Conservation (phyloP, 2,888 invertebrate genomes). For the Gortyna flavago region DNA sequence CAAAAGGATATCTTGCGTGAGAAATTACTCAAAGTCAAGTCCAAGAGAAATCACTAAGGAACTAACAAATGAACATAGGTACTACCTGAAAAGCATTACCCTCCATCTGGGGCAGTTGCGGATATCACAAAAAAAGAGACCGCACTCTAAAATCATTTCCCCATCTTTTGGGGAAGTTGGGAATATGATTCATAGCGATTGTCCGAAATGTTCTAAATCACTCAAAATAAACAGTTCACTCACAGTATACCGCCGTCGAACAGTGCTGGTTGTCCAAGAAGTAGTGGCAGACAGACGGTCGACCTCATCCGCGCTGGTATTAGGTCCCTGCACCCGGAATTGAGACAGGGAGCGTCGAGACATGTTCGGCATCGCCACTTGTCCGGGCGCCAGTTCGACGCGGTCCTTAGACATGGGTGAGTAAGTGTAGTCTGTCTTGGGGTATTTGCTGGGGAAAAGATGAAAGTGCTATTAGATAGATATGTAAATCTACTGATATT, state of each 20-base stretch:
- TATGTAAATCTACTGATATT: not conserved
- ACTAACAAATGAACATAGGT: too few relatives aligned
- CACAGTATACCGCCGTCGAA: conserved; percentile 79
- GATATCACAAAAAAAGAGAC: not conserved
- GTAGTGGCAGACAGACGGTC: conserved; percentile 74
- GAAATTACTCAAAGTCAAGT: too few relatives aligned
- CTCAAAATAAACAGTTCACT: conserved; percentile 53
- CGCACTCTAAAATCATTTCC: not conserved
- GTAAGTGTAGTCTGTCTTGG: conserved; percentile 98
- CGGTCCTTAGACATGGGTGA: conserved; percentile 95
- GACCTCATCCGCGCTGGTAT: conserved; percentile 79
- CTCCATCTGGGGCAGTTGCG: not conserved
- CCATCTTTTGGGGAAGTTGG: not conserved
- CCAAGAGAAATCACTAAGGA: too few relatives aligned
- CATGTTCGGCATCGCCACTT: conserved; percentile 97
- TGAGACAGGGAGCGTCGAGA: conserved; percentile 93
- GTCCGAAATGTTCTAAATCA: too few relatives aligned
- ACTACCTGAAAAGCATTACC: not conserved
- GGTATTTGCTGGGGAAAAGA: conserved; percentile 92
- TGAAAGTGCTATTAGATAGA: not conserved
- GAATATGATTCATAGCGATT: not conserved
- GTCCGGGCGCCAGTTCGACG: conserved; percentile 94
- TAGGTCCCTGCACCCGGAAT: conserved; percentile 88
- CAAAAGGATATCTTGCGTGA: too few relatives aligned
- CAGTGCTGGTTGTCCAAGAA: conserved; percentile 74